phyloP scores from a whole-genome alignment of 2,113 vertebrate genomes.

The Anser cygnoides region DNA sequence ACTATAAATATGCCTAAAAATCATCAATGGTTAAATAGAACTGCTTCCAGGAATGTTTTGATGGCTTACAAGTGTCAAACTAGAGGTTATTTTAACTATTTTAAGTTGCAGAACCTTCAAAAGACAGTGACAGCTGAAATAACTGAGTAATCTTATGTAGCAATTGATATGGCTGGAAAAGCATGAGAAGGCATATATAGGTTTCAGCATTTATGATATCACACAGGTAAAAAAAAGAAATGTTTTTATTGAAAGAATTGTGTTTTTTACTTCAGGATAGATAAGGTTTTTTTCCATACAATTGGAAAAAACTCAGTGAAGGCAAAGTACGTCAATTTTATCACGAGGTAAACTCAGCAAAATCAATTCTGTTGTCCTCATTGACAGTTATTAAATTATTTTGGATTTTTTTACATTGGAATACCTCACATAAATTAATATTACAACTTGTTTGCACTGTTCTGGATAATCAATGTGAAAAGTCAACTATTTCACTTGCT shows the following conservation, averaged over 20 bases:
- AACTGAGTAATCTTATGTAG: constrained; percentile 1
- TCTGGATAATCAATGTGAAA: neutral
- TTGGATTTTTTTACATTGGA: neutral
- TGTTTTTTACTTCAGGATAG: neutral
- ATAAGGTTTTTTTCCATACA: neutral
- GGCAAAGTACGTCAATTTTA: neutral
- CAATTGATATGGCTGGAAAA: constrained; percentile 26
- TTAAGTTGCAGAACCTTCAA: constrained; percentile 33
- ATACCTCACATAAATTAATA: neutral
- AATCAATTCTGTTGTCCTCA: neutral
- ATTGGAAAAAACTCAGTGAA: neutral
- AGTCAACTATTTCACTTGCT: neutral
- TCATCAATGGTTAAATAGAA: constrained; percentile 16
- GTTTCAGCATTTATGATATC: neutral
- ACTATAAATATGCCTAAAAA: constrained; percentile 11
- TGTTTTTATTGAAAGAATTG: neutral
- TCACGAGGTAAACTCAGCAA: neutral
- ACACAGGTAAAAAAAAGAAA: neutral
- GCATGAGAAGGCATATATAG: neutral
- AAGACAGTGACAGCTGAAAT: constrained; percentile 38
- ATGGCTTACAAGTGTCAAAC: constrained; percentile 39
- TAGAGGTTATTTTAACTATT: constrained; percentile 52
- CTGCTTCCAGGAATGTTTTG: constrained; percentile 32
- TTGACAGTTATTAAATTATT: neutral
- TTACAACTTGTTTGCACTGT: neutral